Conservation (phyloP, 2,888 invertebrate species). For the Julus scanicus region DNA sequence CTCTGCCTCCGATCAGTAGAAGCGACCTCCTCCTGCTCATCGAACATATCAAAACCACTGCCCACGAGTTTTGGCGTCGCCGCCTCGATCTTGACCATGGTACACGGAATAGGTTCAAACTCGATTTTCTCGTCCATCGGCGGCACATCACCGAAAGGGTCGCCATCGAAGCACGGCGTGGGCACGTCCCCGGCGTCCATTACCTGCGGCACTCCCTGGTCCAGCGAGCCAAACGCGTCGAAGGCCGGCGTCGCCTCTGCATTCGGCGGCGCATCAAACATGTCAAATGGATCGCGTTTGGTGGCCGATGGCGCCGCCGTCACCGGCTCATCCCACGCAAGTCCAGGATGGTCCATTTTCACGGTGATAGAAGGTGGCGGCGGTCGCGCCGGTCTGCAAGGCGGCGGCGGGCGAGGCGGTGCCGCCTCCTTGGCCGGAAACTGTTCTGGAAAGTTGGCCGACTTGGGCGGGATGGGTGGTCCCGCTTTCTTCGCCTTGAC, state of each 20-base stretch:
- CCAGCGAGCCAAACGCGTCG: neutral
- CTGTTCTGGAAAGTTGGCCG: neutral
- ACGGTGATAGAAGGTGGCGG: conserved; percentile 60
- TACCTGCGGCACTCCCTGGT: neutral
- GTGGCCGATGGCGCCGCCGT: conserved; percentile 46
- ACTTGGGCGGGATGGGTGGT: conserved; percentile 28
- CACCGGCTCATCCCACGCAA: conserved; percentile 50
- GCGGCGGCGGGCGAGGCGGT: conserved; percentile 67
- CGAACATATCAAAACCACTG: neutral
- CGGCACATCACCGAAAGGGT: neutral
- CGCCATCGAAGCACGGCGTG: neutral
- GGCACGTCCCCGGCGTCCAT: neutral
- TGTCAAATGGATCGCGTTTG: conserved; percentile 56
- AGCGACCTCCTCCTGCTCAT: neutral
- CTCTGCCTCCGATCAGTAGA: neutral
- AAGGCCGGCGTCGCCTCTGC: neutral
- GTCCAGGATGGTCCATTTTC: conserved; percentile 56
- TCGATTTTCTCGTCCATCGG: conserved; percentile 52
- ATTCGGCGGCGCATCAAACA: neutral
- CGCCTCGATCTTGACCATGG: conserved; percentile 60
- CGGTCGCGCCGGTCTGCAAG: conserved; percentile 63
- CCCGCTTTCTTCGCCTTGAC: neutral
- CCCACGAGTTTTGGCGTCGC: conserved; percentile 58
- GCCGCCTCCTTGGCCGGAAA: conserved; percentile 58
- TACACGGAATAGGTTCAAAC: conserved; percentile 46